Percentiles rank a stretch among this genome's conserved stretches.
Evolutionary conservation across 2,113 vertebrate species (phyloP).

Genomic region (Cyprinodon tularosa): DNA sequence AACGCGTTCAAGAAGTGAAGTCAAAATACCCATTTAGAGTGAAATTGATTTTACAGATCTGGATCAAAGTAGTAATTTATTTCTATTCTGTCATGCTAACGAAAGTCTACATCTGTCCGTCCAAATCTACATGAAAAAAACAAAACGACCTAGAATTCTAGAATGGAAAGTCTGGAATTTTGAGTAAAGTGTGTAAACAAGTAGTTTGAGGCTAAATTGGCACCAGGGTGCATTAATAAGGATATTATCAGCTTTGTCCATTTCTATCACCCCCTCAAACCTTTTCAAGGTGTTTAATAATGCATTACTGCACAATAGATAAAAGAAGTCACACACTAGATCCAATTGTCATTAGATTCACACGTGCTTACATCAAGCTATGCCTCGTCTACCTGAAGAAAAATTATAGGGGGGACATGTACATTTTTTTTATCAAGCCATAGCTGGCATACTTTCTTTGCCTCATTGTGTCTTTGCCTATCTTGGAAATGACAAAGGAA

Average conservation of each 20-base stretch:
- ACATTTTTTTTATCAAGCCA: conserved; percentile 45
- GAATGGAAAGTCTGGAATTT: not conserved
- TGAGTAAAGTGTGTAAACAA: conserved; percentile 13
- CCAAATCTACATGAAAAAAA: not conserved
- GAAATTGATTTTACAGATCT: not conserved
- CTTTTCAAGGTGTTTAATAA: conserved; percentile 15
- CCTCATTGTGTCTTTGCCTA: conserved; percentile 39
- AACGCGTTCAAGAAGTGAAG: conserved; percentile 24
- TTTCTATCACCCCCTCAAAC: not conserved
- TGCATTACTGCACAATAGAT: conserved; percentile 53
- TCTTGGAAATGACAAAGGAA: conserved; percentile 65
- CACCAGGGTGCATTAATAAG: not conserved
- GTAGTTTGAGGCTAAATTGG: not conserved
- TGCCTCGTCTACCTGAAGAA: conserved; percentile 65
- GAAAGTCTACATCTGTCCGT: not conserved
- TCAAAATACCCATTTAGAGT: conserved; percentile 34
- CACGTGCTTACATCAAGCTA: conserved; percentile 45
- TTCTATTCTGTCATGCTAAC: not conserved
- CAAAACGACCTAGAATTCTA: not conserved
- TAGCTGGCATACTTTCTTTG: conserved; percentile 14
- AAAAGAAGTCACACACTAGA: conserved; percentile 48
- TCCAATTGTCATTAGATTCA: conserved; percentile 64
- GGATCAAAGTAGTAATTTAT: not conserved
- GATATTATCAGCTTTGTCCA: not conserved
- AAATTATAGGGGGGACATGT: conserved; percentile 51